Conservation (phyloP, 1,140 invertebrate genomes). For the Cydia fagiglandana region DNA sequence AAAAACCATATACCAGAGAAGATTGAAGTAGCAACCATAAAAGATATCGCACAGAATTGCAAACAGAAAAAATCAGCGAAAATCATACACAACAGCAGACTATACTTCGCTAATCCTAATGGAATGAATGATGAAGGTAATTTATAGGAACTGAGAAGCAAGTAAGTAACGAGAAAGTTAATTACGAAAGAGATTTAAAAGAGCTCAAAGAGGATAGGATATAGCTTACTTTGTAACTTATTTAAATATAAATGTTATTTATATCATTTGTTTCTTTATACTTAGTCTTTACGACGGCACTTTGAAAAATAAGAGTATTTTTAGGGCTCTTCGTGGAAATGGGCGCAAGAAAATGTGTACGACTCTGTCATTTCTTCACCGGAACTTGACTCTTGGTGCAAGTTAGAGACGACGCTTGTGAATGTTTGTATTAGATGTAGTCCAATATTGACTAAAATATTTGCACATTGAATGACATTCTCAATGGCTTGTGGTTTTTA, state of each 20-base stretch:
- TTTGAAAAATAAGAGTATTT: not conserved
- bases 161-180: not conserved
- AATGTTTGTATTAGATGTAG: no score
- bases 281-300: not conserved
- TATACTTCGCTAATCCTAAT: conserved; percentile 2
- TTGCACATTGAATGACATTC: no score
- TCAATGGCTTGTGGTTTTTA: no score
- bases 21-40: not conserved
- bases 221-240: conserved; percentile 10
- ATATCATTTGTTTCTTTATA: not conserved
- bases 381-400: not conserved
- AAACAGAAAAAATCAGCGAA: not conserved
- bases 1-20: not conserved
- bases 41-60: not conserved
- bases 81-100: not conserved
- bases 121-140: not conserved
- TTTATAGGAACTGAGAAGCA: not conserved
- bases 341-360: conserved; percentile 8
- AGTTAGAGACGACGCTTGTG: not conserved
- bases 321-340: not conserved
- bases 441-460: no score
- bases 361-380: conserved; percentile 14
- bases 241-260: conserved; percentile 4
- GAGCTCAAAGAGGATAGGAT: not conserved
- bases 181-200: not conserved